Percentiles rank a stretch among this genome's conserved stretches.
Evolutionary conservation across 2,888 invertebrate genomes (phyloP).

Genomic region (Leptinotarsa haldemani): DNA sequence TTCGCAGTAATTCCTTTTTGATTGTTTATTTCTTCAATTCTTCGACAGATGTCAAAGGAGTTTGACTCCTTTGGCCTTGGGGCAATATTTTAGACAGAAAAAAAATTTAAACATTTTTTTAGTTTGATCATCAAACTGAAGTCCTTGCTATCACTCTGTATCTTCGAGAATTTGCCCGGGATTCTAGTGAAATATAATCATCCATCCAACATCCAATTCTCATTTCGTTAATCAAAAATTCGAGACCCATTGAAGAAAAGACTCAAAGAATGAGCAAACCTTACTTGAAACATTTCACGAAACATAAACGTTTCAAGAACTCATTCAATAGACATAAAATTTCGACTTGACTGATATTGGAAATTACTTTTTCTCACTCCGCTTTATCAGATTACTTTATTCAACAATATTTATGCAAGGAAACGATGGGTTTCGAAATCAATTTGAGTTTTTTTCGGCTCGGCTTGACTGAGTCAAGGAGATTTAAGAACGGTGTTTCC

Average conservation of each 20-base stretch:
- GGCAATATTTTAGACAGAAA: too few species aligned
- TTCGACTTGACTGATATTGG: conserved; percentile 51
- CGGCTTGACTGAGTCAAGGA: conserved; percentile 25
- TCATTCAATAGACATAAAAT: conserved; percentile 46
- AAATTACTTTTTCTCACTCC: conserved; percentile 49
- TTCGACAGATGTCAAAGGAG: too few species aligned
- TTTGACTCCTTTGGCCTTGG: too few species aligned
- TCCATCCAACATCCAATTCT: conserved; percentile 27
- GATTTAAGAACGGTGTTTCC: conserved; percentile 27
- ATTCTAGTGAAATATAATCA: conserved; percentile 2
- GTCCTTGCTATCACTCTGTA: neutral
- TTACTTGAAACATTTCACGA: conserved; percentile 52
- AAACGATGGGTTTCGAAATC: conserved; percentile 38
- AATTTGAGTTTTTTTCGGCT: conserved; percentile 37
- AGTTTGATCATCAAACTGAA: too few species aligned
- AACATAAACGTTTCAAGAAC: conserved; percentile 49
- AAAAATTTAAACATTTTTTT: too few species aligned
- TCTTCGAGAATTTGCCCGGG: neutral
- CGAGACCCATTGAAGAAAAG: conserved; percentile 32
- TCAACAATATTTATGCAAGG: conserved; percentile 45
- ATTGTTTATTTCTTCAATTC: too few species aligned
- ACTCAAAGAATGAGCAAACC: conserved; percentile 48
- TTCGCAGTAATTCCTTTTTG: too few species aligned
- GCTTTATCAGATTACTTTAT: conserved; percentile 47
- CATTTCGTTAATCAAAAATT: conserved; percentile 38